A percentile compares a stretch with the other conserved stretches of the same genome.
Evolutionary conservation across 2,797 vertebrate genomes (phyloP).

Genomic region (Sebastes steindachneri): DNA sequence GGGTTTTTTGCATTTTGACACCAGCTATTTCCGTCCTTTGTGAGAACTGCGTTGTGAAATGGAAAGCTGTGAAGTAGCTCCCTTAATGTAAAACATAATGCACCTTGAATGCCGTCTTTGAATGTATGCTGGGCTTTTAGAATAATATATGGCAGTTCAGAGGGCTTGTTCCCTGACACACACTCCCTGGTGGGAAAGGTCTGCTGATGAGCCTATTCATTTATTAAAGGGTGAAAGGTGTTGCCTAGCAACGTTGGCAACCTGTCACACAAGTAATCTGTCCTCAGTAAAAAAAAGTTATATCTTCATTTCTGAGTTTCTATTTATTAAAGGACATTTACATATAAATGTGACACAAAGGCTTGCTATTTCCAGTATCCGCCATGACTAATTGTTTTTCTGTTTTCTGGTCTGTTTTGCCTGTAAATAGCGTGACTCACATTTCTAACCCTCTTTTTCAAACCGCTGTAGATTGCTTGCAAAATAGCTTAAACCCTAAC

Average conservation of each 20-base stretch:
- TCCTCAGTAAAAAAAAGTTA: slow-evolving; percentile 45
- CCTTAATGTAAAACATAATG: slow-evolving; percentile 30
- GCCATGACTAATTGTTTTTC: slow-evolving; percentile 7
- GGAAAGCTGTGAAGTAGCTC: slow-evolving; percentile 19
- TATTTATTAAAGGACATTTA: slow-evolving; percentile 37
- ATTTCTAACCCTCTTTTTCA: slow-evolving; percentile 55
- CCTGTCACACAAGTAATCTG: slow-evolving; percentile 50
- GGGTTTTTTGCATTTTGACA: slow-evolving; percentile 45
- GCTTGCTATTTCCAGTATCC: slow-evolving; percentile 62
- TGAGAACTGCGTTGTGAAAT: slow-evolving; percentile 51
- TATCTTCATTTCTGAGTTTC: background rate
- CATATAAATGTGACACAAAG: slow-evolving; percentile 60
- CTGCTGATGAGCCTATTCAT: slow-evolving; percentile 69
- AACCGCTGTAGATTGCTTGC: slow-evolving; percentile 59
- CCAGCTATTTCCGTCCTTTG: slow-evolving; percentile 48
- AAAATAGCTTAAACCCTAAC: slow-evolving; percentile 71
- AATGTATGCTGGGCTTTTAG: slow-evolving; percentile 27
- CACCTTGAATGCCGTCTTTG: slow-evolving; percentile 8
- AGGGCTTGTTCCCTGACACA: slow-evolving; percentile 26
- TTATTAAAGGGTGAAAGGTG: slow-evolving; percentile 71
- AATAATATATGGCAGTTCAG: slow-evolving; percentile 38
- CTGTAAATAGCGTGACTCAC: slow-evolving; percentile 50
- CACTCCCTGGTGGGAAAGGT: slow-evolving; percentile 46
- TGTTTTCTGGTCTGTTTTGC: slow-evolving; percentile 45
- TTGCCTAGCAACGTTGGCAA: slow-evolving; percentile 73